These are phyloP conservation scores for Nanorana parkeri DNA, from an alignment of 2,113 vertebrate species.

Conservation along the genomic window DNA sequence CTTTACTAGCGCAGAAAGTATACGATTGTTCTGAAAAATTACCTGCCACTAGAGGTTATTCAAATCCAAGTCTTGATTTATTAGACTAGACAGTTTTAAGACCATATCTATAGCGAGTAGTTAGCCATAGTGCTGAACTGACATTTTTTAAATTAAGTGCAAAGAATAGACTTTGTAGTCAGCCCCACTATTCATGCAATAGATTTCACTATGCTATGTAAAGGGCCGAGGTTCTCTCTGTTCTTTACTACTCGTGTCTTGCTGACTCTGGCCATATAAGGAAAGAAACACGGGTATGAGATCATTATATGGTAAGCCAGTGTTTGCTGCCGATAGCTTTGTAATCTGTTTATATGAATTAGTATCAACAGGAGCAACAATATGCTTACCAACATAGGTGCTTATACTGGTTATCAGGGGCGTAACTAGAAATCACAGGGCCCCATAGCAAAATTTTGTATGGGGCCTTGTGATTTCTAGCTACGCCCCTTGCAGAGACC, in stretches of 20 bases:
- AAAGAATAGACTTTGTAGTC: constrained; percentile 70
- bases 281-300: too few species aligned
- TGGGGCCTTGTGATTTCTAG: too few species aligned
- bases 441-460: too few species aligned
- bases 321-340: too few species aligned
- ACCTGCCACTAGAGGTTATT: constrained; percentile 78
- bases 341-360: too few species aligned
- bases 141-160: constrained; percentile 73
- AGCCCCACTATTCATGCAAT: constrained; percentile 69
- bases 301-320: too few species aligned
- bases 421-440: too few species aligned
- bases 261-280: too few species aligned
- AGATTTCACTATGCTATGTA: constrained; percentile 19
- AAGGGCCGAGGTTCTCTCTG: neutral
- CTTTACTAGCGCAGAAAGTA: constrained; percentile 62
- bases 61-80: constrained; percentile 77
- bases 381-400: too few species aligned
- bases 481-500: too few species aligned
- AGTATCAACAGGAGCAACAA: too few species aligned
- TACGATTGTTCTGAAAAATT: constrained; percentile 74
- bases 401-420: too few species aligned
- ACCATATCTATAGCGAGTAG: constrained; percentile 71
- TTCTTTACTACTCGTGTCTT: neutral
- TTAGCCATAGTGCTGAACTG: constrained; percentile 77
- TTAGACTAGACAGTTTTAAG: constrained; percentile 79